Percentiles rank a stretch among this genome's conserved stretches.
Evolutionary conservation across 64 coral and sea anemone species (phyloP).

Genomic region (Porites australiensis): DNA sequence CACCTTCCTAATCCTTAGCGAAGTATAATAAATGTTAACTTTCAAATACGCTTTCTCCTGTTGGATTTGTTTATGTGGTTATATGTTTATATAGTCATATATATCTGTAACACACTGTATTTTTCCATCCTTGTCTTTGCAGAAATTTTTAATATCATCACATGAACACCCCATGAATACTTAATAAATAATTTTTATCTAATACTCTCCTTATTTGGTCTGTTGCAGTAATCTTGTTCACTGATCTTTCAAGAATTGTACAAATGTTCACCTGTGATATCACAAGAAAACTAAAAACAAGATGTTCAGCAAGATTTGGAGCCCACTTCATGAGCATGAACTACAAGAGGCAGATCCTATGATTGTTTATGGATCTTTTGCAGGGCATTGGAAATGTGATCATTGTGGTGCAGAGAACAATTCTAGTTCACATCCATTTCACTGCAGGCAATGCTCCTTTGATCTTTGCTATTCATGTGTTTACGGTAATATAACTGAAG

Average conservation of each 20-base stretch:
- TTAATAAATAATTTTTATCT: too few species aligned
- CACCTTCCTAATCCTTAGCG: too few species aligned
- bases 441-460: slow-evolving; percentile 73
- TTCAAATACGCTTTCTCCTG: too few species aligned
- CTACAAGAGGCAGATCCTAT: slow-evolving; percentile 47
- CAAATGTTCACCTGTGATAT: background rate
- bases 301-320: background rate
- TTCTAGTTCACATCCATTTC: slow-evolving; percentile 39
- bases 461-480: slow-evolving; percentile 72
- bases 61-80: too few species aligned
- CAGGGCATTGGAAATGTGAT: slow-evolving; percentile 87
- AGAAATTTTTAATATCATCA: too few species aligned
- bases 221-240: too few species aligned
- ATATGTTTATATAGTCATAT: too few species aligned
- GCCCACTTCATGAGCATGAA: slow-evolving; percentile 51
- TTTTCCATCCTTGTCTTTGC: too few species aligned
- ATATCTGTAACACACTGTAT: too few species aligned
- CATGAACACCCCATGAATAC: too few species aligned
- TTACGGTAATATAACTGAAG: background rate
- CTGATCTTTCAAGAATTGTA: background rate
- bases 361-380: slow-evolving; percentile 45
- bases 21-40: too few species aligned
- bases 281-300: background rate
- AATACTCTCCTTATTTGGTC: too few species aligned
- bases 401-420: slow-evolving; percentile 57